Percentiles rank a stretch among this genome's conserved stretches.
phyloP scores from a whole-genome alignment of 1,140 invertebrate species.

The Palaemon carinicauda region DNA sequence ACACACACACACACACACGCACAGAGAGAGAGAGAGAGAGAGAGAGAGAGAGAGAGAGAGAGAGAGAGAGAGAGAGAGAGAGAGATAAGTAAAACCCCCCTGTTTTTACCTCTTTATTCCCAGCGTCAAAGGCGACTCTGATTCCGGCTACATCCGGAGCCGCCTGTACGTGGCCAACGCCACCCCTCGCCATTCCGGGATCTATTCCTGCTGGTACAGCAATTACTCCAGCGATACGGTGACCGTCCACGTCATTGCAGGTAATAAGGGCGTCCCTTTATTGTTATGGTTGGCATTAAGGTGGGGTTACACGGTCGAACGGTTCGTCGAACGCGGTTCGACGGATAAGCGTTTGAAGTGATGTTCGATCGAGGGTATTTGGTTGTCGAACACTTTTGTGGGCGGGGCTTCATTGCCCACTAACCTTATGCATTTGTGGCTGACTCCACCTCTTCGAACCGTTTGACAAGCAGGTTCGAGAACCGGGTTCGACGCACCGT shows the following conservation, averaged over 20 bases:
- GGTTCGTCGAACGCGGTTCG: no score
- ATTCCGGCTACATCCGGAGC: slow-evolving; percentile 1
- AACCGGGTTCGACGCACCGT: no score
- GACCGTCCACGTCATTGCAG: slow-evolving; percentile 42
- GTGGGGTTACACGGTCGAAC: no score
- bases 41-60: not conserved
- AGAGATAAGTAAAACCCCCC: not conserved
- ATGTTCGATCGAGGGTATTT: no score
- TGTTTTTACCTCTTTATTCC: not conserved
- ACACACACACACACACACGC: no score
- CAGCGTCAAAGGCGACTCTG: slow-evolving; percentile 27
- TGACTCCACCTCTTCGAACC: no score
- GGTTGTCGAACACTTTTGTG: no score
- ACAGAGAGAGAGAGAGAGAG: not conserved
- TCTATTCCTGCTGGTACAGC: slow-evolving; percentile 35
- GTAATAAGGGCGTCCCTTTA: not conserved
- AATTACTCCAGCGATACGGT: slow-evolving; percentile 28
- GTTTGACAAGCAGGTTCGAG: no score
- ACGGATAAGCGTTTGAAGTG: no score
- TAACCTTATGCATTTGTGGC: no score
- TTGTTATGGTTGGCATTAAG: no score
- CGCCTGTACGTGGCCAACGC: slow-evolving; percentile 34
- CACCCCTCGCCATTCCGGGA: slow-evolving; percentile 20
- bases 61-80: not conserved
- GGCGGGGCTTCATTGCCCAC: no score